Evolutionary conservation across 2,113 vertebrate genomes (phyloP), one percentile per base, ranked within the genome.

Genomic region (Tetraodon nigroviridis): DNA sequence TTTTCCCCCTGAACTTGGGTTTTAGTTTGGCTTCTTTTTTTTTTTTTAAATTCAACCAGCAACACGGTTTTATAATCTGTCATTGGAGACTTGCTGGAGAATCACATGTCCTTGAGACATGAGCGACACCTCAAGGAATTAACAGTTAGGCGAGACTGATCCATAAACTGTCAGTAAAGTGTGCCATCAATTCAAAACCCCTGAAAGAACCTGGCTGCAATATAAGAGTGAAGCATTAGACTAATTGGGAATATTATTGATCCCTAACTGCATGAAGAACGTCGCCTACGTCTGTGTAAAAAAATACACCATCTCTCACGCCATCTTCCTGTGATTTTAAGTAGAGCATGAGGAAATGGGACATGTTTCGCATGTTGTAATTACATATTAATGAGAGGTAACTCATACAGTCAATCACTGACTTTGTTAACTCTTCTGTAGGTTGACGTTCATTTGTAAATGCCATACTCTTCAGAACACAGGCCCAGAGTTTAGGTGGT

Each of bases 241-340:
- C 22, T 68, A 68, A 68, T 66, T 65, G n/a, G 47, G 16, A 46
- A 61, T 63, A 55, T 65, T 58, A 69, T 83, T 71, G 73, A 81
- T 79, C 56, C 59, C 37, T 54, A 57, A 55, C 56, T 52, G 63
- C 57, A 46, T 40, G 40, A 27, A 51, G 19, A 59, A 64, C 62
- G 46, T 53, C 54, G 48, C 19, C 22, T 64, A 44, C 50, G 32
- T 60, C 21, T 48, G 20, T 29, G 55, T 42, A 19, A 48, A 7
- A 57, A 18, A 55, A 24, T 50, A 64, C 42, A 56, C 55, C 6
- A 24, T 46, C 32, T 58, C 19, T 37, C 2, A 1, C 44, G 1
- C 1, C 7, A 27, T 41, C 48, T 52, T 18, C 29, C 7, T 13
- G 15, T 17, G 41, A 4, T 61, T 6, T 61, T 47, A 63, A 16